These are phyloP conservation scores for Euplagia quadripunctaria DNA, from an alignment of 2,888 invertebrate species.

Conservation along the genomic window DNA sequence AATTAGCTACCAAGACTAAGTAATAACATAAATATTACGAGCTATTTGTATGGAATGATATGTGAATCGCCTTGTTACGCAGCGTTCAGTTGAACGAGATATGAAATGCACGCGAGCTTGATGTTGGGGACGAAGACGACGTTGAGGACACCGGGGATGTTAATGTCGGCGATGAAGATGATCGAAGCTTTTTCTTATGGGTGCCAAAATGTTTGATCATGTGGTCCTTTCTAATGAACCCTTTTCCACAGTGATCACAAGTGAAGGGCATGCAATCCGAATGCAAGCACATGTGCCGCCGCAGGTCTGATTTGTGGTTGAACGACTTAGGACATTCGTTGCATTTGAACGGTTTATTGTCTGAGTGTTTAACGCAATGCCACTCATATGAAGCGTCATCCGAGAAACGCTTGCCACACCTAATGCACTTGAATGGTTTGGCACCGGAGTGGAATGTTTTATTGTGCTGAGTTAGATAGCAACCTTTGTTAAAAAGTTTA, in stretches of 20 bases:
- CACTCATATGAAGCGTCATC: slow-evolving; percentile 90
- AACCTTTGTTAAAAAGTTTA: slow-evolving; percentile 94
- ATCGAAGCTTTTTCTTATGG: slow-evolving; percentile 89
- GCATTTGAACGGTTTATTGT: slow-evolving; percentile 95
- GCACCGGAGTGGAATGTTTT: slow-evolving; percentile 96
- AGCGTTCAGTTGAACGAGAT: slow-evolving; percentile 34
- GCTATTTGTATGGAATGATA: slow-evolving; percentile 64
- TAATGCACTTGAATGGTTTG: slow-evolving; percentile 94
- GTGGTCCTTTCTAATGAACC: slow-evolving; percentile 96
- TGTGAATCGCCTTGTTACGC: slow-evolving; percentile 52
- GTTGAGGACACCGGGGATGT: slow-evolving; percentile 62
- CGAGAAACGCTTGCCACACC: slow-evolving; percentile 95
- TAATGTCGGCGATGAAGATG: slow-evolving; percentile 68
- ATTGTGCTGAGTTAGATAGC: slow-evolving; percentile 96
- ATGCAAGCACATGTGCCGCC: slow-evolving; percentile 95
- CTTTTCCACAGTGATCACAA: slow-evolving; percentile 94
- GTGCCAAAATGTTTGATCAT: slow-evolving; percentile 95
- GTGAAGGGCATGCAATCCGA: slow-evolving; percentile 94
- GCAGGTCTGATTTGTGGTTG: slow-evolving; percentile 96
- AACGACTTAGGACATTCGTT: slow-evolving; percentile 95
- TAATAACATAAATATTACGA: slow-evolving; percentile 58
- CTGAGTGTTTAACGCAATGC: slow-evolving; percentile 92
- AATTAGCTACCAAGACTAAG: slow-evolving; percentile 53
- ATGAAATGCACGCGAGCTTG: slow-evolving; percentile 30
- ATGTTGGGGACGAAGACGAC: slow-evolving; percentile 51